phyloP scores from a whole-genome alignment of 2,113 vertebrate species.

The Rattus norvegicus region GRCr8 NC_086021.1:98529501-98530000 shows the following conservation, averaged over 20 bases:
- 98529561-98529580: not conserved
- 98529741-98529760: not conserved
- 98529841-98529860: no score
- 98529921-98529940: no score
- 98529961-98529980: not conserved
- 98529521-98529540: not conserved
- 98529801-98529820: no score
- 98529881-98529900: no score
- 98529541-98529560: not conserved
- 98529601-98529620: not conserved
- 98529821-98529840: no score
- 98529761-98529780: not conserved
- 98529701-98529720: not conserved
- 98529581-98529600: not conserved
- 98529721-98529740: no score
- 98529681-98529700: not conserved
- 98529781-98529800: not conserved
- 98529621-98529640: not conserved
- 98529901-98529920: no score
- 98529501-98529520: not conserved
- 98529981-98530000: not conserved
- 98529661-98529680: not conserved
- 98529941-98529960: not conserved
- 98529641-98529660: not conserved
- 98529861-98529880: no score